Evolutionary conservation across 2,888 invertebrate species (phyloP).

Genomic region (Camponotus fellah): DNA sequence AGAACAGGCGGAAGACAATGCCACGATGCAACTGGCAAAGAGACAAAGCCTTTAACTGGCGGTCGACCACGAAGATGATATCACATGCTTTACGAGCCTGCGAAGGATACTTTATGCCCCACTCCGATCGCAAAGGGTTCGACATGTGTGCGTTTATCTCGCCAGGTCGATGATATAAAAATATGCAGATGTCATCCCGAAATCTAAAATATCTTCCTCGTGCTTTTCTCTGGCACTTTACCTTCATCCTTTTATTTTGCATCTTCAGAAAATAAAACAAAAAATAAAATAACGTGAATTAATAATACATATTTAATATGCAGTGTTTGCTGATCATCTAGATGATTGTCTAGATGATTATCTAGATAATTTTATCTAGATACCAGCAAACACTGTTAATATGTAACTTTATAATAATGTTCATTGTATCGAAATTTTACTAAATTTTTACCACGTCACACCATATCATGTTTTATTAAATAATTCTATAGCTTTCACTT

Average conservation of each 20-base stretch:
- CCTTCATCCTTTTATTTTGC: slow-evolving; percentile 55
- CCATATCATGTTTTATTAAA: not conserved
- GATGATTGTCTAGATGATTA: no score
- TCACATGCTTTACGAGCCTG: slow-evolving; percentile 82
- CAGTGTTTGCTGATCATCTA: no score
- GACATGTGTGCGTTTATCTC: slow-evolving; percentile 73
- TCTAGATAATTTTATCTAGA: no score
- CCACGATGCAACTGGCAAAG: slow-evolving; percentile 78
- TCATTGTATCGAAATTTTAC: not conserved
- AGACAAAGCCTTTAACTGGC: slow-evolving; percentile 80
- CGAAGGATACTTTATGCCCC: slow-evolving; percentile 81
- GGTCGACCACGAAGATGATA: slow-evolving; percentile 80
- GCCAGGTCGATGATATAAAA: slow-evolving; percentile 73
- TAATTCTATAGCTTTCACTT: slow-evolving; percentile 7
- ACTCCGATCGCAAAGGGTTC: slow-evolving; percentile 71
- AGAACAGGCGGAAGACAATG: slow-evolving; percentile 80
- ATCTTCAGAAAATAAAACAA: not conserved
- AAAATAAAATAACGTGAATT: slow-evolving; percentile 37
- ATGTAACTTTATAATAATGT: not conserved
- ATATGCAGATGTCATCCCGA: slow-evolving; percentile 77
- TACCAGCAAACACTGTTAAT: no score
- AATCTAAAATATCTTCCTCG: slow-evolving; percentile 76
- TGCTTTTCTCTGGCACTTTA: slow-evolving; percentile 54
- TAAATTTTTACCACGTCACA: not conserved
- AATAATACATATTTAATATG: slow-evolving; percentile 20